These are phyloP conservation scores for Lagenorhynchus albirostris DNA, from an alignment of 2,113 vertebrate species.

Conservation along the genomic window DNA sequence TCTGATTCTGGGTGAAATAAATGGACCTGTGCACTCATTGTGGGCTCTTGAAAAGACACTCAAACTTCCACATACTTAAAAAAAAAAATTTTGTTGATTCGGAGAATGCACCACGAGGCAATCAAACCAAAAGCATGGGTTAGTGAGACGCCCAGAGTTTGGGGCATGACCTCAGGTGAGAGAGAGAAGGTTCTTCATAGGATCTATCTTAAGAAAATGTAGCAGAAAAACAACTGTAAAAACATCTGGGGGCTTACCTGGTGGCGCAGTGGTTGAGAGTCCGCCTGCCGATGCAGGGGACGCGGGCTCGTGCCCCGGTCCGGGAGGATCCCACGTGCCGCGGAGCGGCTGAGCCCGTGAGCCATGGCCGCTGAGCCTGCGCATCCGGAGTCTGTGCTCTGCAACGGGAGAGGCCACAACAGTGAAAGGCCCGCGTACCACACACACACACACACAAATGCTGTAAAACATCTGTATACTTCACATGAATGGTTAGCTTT, in stretches of 20 bases:
- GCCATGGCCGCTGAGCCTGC: too few species aligned
- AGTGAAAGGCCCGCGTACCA: too few species aligned
- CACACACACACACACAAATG: too few species aligned
- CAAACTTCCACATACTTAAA: background rate
- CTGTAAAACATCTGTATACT: background rate
- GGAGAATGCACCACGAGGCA: rapidly evolving
- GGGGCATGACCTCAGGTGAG: background rate
- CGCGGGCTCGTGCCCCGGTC: too few species aligned
- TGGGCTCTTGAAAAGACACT: background rate
- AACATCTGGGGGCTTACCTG: too few species aligned
- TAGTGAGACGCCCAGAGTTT: background rate
- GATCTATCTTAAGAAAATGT: background rate
- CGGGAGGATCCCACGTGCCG: too few species aligned
- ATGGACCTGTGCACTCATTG: background rate
- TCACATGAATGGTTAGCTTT: background rate
- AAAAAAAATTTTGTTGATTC: too few species aligned
- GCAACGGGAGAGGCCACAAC: too few species aligned
- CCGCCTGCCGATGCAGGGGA: too few species aligned
- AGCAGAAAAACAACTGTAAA: background rate
- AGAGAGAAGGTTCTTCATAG: background rate
- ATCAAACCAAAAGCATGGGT: background rate
- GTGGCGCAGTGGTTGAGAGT: too few species aligned
- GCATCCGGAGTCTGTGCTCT: too few species aligned
- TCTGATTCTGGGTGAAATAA: background rate
- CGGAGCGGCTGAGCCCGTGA: too few species aligned